A percentile compares a stretch with the other conserved stretches of the same genome.
These are phyloP conservation scores for Empidonax alnorum DNA, from an alignment of 2,113 vertebrate species.

Conservation along the genomic window DNA sequence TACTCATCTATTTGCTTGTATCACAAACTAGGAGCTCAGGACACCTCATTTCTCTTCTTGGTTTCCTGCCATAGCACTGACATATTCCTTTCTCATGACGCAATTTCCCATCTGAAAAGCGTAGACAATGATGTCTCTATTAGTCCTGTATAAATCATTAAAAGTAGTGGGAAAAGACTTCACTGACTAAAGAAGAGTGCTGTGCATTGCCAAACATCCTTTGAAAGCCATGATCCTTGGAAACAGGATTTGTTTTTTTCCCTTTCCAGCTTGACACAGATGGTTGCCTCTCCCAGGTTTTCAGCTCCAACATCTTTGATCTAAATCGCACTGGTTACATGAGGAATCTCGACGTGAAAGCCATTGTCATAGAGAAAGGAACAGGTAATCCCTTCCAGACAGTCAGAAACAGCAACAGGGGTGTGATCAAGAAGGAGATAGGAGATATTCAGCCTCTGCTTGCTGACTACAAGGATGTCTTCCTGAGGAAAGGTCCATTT, in stretches of 20 bases:
- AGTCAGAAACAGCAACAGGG: background rate
- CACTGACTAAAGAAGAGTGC: background rate
- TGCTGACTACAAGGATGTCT: background rate
- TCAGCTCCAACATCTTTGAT: constrained; percentile 56
- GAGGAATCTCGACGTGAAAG: constrained; percentile 35
- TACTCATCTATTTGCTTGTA: background rate
- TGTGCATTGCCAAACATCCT: background rate
- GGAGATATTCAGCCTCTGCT: background rate
- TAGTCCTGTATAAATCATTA: background rate
- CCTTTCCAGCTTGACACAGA: constrained; percentile 45
- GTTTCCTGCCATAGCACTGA: background rate
- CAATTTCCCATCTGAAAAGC: background rate
- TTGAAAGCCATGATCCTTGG: background rate
- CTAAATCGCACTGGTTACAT: constrained; percentile 58
- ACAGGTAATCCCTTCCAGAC: constrained; percentile 59
- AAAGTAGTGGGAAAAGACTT: background rate
- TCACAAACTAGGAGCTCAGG: background rate
- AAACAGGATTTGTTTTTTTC: background rate
- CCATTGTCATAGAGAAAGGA: constrained; percentile 53
- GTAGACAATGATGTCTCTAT: background rate
- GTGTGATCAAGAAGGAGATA: background rate
- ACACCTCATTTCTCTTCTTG: background rate
- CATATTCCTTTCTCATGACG: background rate
- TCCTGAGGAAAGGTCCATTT: background rate
- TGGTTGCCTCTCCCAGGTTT: constrained; percentile 51